These are phyloP conservation scores for Apodemus agrarius DNA, from an alignment of 2,797 vertebrate species.

Conservation along the genomic window DNA sequence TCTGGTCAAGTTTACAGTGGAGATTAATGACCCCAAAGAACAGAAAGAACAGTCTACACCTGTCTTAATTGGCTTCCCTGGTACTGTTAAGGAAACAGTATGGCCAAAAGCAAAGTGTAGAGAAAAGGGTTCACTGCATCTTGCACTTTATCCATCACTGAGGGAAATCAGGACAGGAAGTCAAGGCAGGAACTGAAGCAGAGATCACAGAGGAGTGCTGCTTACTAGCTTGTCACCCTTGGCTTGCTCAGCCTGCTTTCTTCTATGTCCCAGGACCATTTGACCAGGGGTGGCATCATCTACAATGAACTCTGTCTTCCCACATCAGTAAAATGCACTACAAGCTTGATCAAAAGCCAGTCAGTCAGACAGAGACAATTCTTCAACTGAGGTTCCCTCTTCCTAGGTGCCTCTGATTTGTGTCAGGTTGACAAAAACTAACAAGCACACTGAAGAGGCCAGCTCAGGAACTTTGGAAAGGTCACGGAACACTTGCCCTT, in stretches of 20 bases:
- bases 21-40: neutral
- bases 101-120: neutral
- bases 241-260: neutral
- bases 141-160: neutral
- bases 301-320: neutral
- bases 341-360: neutral
- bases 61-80: neutral
- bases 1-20: neutral
- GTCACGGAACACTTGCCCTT: too few species aligned
- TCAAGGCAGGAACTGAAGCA: neutral
- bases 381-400: neutral
- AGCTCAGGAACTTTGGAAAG: too few species aligned
- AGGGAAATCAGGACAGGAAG: neutral
- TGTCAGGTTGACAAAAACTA: neutral
- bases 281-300: too few species aligned
- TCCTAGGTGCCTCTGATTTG: neutral
- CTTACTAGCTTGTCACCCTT: neutral
- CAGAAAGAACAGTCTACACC: neutral
- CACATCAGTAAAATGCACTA: neutral
- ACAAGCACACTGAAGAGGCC: too few species aligned
- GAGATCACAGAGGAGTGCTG: neutral
- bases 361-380: neutral
- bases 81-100: neutral
- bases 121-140: neutral
- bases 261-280: neutral